Evolutionary conservation across 2,888 invertebrate species (phyloP), one percentile per base, ranked within the genome.

Genomic region (Hirtodrosophila histrioides): DNA sequence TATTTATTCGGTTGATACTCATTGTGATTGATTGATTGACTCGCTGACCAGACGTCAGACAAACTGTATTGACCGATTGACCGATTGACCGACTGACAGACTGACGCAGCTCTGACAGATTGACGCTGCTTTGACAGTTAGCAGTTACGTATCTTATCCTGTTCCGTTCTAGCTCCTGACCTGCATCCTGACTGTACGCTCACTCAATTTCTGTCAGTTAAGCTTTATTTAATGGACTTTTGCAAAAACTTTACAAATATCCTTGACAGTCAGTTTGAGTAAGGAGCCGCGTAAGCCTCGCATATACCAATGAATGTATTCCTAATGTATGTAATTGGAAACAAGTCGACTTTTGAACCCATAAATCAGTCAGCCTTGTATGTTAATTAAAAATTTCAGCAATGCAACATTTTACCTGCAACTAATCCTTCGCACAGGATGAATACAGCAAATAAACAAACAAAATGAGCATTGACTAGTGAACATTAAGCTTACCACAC

Each of bases 201-300:
- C 44, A 37, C 70, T 69, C 65, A 50, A 74, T 79, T 77, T 63
- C 51, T 27, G 27, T 27, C 27, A 65, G 69, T 48, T 75, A 51
- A 74, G 69, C 76, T 69, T 70, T 67, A 56, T 76, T 78, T 74
- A 84, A 81, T 84, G 69, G 74, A 78, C 78, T 74, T 62, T 46
- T 48, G 67, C 63, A 62, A 40, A 57, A 57, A 68, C 50, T 64
- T 64, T 40, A 40, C 56, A 62, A 62, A 70, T 58, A 63, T 63
- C 56, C 49, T 50, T 50, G 53, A 39, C 57, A 53, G 37, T 11
- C 37, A 23, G 7, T 63, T 62, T 46, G 11, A 37, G n/a, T 33
- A 36, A 29, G 44, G 11, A 36, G 12, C 36, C 7, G n/a, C 41
- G n/a, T 7, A 10, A 12, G n/a, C 27, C 27, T 3, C 1, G 27